These are phyloP conservation scores for Phrynocephalus forsythii DNA, from an alignment of 2,797 vertebrate species.

Conservation along the genomic window DNA sequence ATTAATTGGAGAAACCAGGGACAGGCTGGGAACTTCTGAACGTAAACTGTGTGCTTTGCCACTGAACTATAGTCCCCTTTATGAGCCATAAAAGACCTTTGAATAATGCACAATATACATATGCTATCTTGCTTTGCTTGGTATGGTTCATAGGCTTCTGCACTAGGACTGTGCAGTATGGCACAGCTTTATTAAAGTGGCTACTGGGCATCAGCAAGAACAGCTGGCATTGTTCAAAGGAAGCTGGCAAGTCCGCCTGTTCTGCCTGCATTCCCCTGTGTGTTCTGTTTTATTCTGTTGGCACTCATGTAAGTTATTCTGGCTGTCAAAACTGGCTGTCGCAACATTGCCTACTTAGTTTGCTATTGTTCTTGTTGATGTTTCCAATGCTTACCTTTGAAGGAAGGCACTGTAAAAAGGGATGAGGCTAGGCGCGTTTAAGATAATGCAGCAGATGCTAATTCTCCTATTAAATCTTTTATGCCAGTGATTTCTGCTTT, in stretches of 20 bases:
- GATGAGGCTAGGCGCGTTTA: neutral
- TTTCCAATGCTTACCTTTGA: neutral
- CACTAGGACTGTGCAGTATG: neutral
- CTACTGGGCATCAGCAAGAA: neutral
- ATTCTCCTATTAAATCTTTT: conserved; percentile 17
- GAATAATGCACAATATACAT: neutral
- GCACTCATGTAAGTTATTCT: conserved; percentile 35
- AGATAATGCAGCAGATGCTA: conserved; percentile 28
- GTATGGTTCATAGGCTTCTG: neutral
- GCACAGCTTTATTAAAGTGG: neutral
- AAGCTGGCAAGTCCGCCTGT: neutral
- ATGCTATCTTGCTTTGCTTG: neutral
- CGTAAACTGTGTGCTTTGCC: neutral
- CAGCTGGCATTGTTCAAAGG: neutral
- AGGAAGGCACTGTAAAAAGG: conserved; percentile 27
- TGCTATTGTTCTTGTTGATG: conserved; percentile 28
- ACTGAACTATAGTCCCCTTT: neutral
- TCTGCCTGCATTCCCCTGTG: neutral
- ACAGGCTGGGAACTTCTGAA: neutral
- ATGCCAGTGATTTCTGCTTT: conserved; percentile 13
- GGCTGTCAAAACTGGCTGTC: conserved; percentile 10
- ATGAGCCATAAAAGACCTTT: neutral
- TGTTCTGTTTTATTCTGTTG: conserved; percentile 35
- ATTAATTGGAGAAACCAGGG: neutral
- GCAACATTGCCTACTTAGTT: conserved; percentile 2